Conservation (phyloP, 2,888 invertebrate genomes). For the Lampropteryx suffumata region DNA sequence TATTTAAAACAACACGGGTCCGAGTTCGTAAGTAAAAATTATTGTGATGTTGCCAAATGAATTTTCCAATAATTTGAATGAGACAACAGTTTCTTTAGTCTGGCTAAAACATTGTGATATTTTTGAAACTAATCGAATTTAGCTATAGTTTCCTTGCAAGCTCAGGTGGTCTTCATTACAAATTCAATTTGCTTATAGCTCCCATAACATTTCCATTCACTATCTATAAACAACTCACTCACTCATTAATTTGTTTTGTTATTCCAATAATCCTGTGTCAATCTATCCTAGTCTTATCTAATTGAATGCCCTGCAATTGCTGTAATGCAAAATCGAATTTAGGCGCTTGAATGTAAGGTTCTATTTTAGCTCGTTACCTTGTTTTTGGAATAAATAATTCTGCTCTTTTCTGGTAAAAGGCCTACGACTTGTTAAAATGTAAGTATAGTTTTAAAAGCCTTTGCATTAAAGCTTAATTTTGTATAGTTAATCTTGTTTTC, state of each 20-base stretch:
- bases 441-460: neutral
- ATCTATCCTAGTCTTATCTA: constrained; percentile 15
- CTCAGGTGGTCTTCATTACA: constrained; percentile 33
- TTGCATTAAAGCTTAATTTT: neutral
- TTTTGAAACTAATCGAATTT: too few relatives aligned
- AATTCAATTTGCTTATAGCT: constrained; percentile 32
- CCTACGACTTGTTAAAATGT: neutral
- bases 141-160: constrained; percentile 4
- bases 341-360: neutral
- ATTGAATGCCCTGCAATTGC: constrained; percentile 2
- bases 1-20: too few relatives aligned
- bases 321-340: constrained; percentile 1
- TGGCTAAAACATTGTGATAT: too few relatives aligned
- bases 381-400: constrained; percentile 5
- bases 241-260: constrained; percentile 25
- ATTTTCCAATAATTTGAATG: too few relatives aligned
- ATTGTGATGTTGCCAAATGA: too few relatives aligned
- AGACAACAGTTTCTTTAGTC: too few relatives aligned
- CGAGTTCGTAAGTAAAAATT: too few relatives aligned
- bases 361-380: neutral
- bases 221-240: constrained; percentile 23
- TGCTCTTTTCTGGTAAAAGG: neutral
- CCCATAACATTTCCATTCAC: constrained; percentile 26
- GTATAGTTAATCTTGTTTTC: neutral
- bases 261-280: constrained; percentile 18